Base-by-base conservation (phyloP, 2,888 invertebrate species). In the Ferdinandea cuprea region DNA sequence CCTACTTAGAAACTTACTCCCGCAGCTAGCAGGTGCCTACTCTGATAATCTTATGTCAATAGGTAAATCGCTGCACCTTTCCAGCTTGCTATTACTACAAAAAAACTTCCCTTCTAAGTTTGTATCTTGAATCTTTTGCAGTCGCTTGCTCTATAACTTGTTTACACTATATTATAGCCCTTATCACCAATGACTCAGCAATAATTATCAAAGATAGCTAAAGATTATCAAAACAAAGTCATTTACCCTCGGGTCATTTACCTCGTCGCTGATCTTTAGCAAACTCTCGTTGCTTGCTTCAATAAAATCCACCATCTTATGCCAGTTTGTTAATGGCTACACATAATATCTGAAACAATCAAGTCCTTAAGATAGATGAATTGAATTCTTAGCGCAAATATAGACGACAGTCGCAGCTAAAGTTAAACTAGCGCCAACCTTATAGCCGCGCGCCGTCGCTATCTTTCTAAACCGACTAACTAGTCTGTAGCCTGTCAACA, bases 211-310 rank as follows among this genome's bases (percentile, higher is more conserved):
- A 69, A 69, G 74, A 80, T 69, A 74, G 35, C 68, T 61, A 21
- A 69, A 74, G 74, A 80, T 80, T 74, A 80, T 74, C 80, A 80
- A 48, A 13, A 8, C 32, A 35, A 54, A 74, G 80, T 80, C 80
- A 74, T 80, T 80, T 74, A 80, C 80, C 80, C 69, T 61, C 21
- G 19, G 48, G 3, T 11, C 25, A 61, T 25, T 25, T 25, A 8
- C 30, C 63, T 58, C 32, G 80, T 80, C 80, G 69, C 63, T 74
- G 80, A 69, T 74, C 74, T 63, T 21, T 15, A 7, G 9, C 40
- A n/a, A n/a, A n/a, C 35, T 17, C 9, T 17, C 17, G 7, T 11
- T 28, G 32, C 56, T 17, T 25, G 15, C 61, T 9, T 7, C 9
- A 44, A 21, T 44, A 11, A 44, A 44, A 73, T 44, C 17, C 50